Percentiles rank a stretch among this genome's conserved stretches.
These are phyloP conservation scores for Metalampra italica DNA, from an alignment of 2,888 invertebrate genomes.

Conservation along the genomic window DNA sequence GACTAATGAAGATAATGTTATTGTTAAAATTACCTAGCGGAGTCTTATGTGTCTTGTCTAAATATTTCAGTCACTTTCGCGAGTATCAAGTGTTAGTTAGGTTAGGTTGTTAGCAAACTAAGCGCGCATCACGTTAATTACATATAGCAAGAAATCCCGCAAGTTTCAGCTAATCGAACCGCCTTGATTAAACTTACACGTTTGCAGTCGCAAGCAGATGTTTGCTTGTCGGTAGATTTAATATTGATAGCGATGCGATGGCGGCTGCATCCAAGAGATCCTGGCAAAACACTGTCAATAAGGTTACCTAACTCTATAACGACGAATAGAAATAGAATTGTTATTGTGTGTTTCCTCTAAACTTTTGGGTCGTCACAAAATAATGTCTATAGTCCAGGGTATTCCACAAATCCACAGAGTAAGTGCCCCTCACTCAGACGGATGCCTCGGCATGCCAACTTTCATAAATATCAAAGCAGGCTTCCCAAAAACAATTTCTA, in stretches of 20 bases:
- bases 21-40: too few species aligned
- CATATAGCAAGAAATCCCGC: slow-evolving; percentile 14
- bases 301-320: too few species aligned
- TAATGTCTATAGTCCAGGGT: slow-evolving; percentile 24
- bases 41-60: too few species aligned
- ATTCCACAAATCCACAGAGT: slow-evolving; percentile 43
- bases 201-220: slow-evolving; percentile 44
- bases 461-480: slow-evolving; percentile 76
- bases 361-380: neutral
- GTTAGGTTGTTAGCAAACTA: neutral
- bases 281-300: too few species aligned
- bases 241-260: slow-evolving; percentile 52
- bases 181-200: slow-evolving; percentile 46
- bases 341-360: too few species aligned
- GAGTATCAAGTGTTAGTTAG: neutral
- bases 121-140: slow-evolving; percentile 8
- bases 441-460: slow-evolving; percentile 56
- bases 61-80: too few species aligned
- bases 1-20: too few species aligned
- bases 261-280: neutral
- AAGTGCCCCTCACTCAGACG: slow-evolving; percentile 61
- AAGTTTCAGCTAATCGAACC: slow-evolving; percentile 43
- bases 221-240: slow-evolving; percentile 50
- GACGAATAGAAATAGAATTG: too few species aligned
- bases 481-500: slow-evolving; percentile 68